phyloP scores from a whole-genome alignment of 2,113 vertebrate genomes.

The Apteryx owenii region DNA sequence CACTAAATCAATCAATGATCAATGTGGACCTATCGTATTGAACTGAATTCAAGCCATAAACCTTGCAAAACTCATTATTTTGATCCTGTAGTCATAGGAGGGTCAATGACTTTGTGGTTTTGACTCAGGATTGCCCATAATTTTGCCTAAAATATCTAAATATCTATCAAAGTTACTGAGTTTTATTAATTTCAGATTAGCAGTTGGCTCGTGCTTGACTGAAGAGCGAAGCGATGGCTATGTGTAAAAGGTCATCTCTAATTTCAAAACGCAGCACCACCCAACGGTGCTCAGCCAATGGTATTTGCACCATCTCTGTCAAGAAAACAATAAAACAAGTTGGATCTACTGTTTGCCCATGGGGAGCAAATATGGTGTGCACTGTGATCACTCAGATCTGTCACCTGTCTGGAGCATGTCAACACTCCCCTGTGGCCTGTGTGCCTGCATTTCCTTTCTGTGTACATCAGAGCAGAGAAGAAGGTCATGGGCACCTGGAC shows the following conservation, averaged over 20 bases:
- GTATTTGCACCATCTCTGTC: background rate
- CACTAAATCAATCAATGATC: background rate
- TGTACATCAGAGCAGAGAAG: background rate
- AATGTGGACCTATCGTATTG: background rate
- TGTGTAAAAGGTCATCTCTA: background rate
- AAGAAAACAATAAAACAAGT: background rate
- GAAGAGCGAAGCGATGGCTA: background rate
- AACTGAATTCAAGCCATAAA: background rate
- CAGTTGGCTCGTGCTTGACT: background rate
- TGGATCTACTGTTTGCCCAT: background rate
- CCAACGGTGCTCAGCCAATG: background rate
- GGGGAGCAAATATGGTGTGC: background rate
- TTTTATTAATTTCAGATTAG: background rate
- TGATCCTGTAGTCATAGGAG: background rate
- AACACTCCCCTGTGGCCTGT: no score
- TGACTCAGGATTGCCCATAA: background rate
- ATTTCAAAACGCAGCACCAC: background rate
- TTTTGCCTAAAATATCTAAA: background rate
- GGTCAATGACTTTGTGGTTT: background rate
- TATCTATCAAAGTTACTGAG: background rate
- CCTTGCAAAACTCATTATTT: background rate
- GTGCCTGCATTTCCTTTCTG: background rate
- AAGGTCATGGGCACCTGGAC: accelerated
- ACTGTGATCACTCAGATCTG: background rate
- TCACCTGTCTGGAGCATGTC: background rate